Evolutionary conservation across 2,797 vertebrate species (phyloP).

Genomic region (Falco cherrug): DNA sequence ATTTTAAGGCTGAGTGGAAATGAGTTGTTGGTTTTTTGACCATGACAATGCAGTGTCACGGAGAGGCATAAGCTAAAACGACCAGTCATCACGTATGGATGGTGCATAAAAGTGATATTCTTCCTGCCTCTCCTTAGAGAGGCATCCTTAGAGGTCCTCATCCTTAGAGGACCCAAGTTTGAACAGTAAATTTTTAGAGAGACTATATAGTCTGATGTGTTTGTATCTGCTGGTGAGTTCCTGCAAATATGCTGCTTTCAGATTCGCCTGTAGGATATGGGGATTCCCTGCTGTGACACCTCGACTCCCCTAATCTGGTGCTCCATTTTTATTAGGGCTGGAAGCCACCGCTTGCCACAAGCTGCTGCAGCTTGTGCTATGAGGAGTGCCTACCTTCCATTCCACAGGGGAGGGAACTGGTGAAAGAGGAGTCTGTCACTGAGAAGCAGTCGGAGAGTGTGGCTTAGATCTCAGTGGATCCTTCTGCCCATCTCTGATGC

Average conservation of each 20-base stretch:
- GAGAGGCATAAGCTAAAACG: neutral
- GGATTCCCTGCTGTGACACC: neutral
- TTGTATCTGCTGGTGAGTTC: neutral
- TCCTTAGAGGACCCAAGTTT: neutral
- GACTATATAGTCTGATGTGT: neutral
- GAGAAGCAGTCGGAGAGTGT: accelerated
- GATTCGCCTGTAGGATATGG: neutral
- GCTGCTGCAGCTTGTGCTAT: neutral
- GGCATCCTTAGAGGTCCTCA: neutral
- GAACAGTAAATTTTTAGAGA: neutral
- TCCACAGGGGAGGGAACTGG: neutral
- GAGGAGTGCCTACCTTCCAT: neutral
- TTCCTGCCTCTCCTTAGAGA: neutral
- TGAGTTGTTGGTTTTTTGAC: neutral
- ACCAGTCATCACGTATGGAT: neutral
- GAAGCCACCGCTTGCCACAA: neutral
- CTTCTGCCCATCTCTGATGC: neutral
- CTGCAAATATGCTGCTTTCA: neutral
- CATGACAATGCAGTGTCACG: neutral
- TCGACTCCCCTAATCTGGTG: neutral
- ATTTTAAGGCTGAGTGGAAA: neutral
- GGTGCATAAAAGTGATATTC: neutral
- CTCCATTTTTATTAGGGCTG: neutral
- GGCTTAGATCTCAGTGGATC: neutral
- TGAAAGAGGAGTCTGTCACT: neutral